Conservation (phyloP, 2,797 vertebrate genomes). For the Aplochiton taeniatus region DNA sequence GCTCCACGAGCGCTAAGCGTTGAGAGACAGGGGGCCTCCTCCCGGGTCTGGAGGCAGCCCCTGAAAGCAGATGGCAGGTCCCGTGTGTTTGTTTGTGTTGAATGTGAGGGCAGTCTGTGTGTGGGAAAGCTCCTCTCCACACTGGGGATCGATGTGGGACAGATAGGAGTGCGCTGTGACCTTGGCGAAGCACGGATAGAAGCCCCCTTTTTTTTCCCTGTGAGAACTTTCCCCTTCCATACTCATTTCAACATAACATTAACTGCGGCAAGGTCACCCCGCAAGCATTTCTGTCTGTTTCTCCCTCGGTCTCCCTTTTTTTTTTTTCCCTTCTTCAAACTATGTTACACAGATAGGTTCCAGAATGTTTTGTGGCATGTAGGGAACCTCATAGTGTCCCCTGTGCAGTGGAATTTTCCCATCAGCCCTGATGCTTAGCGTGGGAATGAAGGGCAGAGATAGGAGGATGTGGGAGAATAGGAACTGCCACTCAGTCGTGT, state of each 20-base stretch:
- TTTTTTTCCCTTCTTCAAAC: slow-evolving; percentile 6
- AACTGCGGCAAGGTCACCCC: slow-evolving; percentile 34
- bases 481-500: slow-evolving; percentile 50
- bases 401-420: slow-evolving; percentile 59
- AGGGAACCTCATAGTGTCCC: slow-evolving; percentile 45
- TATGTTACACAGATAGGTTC: slow-evolving; percentile 21
- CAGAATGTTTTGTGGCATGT: slow-evolving; percentile 37
- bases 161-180: slow-evolving; percentile 74
- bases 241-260: slow-evolving; percentile 44
- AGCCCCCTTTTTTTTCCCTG: slow-evolving; percentile 52
- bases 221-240: slow-evolving; percentile 58
- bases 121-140: slow-evolving; percentile 72
- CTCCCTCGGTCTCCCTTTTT: slow-evolving; percentile 10
- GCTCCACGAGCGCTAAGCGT: too few relatives aligned
- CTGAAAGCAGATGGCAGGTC: slow-evolving; percentile 56
- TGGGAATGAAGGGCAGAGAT: slow-evolving; percentile 74
- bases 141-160: slow-evolving; percentile 66
- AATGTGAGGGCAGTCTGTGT: slow-evolving; percentile 46
- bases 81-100: slow-evolving; percentile 69
- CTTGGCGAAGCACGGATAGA: slow-evolving; percentile 67
- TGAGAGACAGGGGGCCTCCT: too few relatives aligned
- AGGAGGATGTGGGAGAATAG: slow-evolving; percentile 64
- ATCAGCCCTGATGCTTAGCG: slow-evolving; percentile 53
- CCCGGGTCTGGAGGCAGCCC: too few relatives aligned
- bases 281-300: slow-evolving; percentile 31